Base-by-base conservation (phyloP, 2,797 vertebrate species). In the Artibeus jamaicensis region DNA sequence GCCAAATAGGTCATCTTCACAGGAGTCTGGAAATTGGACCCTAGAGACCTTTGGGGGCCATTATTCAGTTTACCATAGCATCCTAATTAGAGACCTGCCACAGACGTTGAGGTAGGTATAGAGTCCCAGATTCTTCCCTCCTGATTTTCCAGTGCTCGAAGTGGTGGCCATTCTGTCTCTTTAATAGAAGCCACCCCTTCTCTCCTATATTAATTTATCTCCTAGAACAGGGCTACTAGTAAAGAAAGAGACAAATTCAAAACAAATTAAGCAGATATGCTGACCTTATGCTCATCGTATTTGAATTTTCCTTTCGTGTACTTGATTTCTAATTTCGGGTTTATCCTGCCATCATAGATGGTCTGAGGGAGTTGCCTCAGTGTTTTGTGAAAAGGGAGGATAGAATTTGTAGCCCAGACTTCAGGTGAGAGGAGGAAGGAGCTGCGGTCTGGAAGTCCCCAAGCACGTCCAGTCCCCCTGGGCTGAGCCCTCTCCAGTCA, bases 281-380 rank as follows among this genome's bases (percentile, higher is more conserved):
- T 55, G 42, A 70, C 44, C 34, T 84, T 12, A 1, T 3, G 1
- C 42, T 74, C 50, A 5, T 67, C 62, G 15, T 32, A 74, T 57
- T 86, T 74, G 39, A 67, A 55, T 39, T 68, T 37, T 68, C 46
- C 42, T 84, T 83, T 39, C 14, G 14, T 16, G 14, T n/a, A 6
- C 46, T 68, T n/a, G 26, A 68, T 37, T 70, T 95, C 86, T 82
- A 19, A 29, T 89, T n/a, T 87, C 46, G 9, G 37, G 76, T 32
- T 50, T 55, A 12, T 32, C 24, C 1, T 26, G 4, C 76, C 11
- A 32, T 68, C 34, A 15, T 44, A 44, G 71, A 12, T 59, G 57
- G 22, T 76, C 32, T 46, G 71, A 62, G 14, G 14, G n/a, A 32
- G 26, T 48, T 86, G 55, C 73, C 39, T 57, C 73, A 4, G 3